Evolutionary conservation across 2,113 vertebrate genomes (phyloP).

Genomic region (Serinus canaria): DNA sequence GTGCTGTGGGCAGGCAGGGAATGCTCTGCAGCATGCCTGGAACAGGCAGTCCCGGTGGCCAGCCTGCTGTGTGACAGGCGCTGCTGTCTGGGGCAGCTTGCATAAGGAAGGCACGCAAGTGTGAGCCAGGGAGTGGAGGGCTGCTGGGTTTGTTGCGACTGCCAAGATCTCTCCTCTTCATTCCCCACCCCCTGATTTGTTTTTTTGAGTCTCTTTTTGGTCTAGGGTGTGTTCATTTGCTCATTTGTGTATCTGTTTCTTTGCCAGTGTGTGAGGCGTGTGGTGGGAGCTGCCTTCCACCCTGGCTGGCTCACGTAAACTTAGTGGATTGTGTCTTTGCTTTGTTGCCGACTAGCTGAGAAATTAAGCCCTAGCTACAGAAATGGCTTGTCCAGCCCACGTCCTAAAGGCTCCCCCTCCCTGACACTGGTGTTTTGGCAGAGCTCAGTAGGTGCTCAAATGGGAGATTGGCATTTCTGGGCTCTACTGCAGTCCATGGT

Average conservation of each 20-base stretch:
- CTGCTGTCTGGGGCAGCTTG: background rate
- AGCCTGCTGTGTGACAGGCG: background rate
- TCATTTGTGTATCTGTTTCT: background rate
- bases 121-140: background rate
- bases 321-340: background rate
- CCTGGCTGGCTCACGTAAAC: background rate
- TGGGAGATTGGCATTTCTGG: background rate
- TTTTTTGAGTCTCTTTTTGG: background rate
- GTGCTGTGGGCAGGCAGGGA: background rate
- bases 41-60: accelerated
- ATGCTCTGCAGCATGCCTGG: background rate
- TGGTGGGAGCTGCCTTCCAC: background rate
- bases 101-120: background rate
- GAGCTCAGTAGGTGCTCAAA: background rate
- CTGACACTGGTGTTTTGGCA: background rate
- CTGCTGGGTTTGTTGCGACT: background rate
- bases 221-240: background rate
- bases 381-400: background rate
- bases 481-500: background rate
- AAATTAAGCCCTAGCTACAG: background rate
- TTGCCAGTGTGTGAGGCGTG: background rate
- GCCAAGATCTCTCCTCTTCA: background rate
- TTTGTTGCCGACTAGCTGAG: background rate
- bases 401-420: background rate
- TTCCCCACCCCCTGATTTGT: background rate